Conservation (phyloP, 2,888 invertebrate species). For the Agonopterix arenella region DNA sequence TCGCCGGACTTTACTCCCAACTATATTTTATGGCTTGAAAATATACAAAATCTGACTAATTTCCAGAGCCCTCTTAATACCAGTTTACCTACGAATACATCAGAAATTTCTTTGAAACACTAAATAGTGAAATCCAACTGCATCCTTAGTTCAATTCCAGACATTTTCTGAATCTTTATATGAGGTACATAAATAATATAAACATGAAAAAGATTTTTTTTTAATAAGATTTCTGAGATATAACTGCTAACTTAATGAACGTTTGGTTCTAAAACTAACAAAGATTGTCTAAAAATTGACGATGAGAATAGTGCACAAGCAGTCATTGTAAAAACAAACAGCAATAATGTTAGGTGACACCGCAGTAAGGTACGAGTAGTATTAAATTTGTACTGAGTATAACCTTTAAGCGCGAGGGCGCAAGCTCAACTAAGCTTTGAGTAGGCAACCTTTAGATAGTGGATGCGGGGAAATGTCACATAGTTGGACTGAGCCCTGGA, state of each 20-base stretch:
- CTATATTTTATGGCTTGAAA: slow-evolving; percentile 53
- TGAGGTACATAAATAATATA: no score
- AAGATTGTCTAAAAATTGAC: no score
- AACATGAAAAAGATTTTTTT: no score
- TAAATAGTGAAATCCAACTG: no score
- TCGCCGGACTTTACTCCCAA: slow-evolving; percentile 39
- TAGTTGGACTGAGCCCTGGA: slow-evolving; percentile 70
- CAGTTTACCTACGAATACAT: no score
- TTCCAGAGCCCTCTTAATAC: slow-evolving; percentile 13
- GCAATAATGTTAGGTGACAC: slow-evolving; percentile 30
- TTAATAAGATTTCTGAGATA: no score
- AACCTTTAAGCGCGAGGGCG: slow-evolving; percentile 49
- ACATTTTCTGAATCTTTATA: no score
- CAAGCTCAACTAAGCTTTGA: slow-evolving; percentile 43
- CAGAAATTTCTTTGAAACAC: no score
- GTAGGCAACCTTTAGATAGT: slow-evolving; percentile 67
- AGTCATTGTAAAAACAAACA: slow-evolving; percentile 19
- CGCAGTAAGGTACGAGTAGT: slow-evolving; percentile 28
- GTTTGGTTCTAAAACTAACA: no score
- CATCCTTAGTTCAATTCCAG: no score
- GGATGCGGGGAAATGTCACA: slow-evolving; percentile 72
- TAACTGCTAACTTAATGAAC: no score
- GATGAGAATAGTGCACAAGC: no score
- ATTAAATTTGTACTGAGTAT: slow-evolving; percentile 66
- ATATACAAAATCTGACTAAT: slow-evolving; percentile 51